Base-by-base conservation (phyloP, 2,797 vertebrate species). In the Ptychadena robeensis region DNA sequence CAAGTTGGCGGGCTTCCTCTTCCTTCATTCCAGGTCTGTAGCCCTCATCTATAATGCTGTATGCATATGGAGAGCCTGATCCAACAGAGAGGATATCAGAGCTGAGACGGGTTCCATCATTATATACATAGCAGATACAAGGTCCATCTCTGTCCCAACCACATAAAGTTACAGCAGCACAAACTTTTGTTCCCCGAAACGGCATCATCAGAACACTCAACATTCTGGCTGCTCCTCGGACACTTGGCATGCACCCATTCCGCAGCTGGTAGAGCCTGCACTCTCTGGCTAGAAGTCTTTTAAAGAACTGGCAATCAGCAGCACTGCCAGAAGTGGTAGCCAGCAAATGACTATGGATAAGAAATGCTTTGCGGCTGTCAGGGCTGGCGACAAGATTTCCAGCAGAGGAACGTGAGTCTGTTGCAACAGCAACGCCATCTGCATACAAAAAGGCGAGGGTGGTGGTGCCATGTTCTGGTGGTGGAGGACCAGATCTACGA, bases 31-130 rank as follows among this genome's bases (percentile, higher is more conserved):
- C 90, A 57, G 92, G 93, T 79, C 64, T 93, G 86, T 94, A 91
- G 25, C 86, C 88, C 0, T 85, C 83, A 44, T 96, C 95, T 57
- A 97, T 88, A 73, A 96, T 87, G 0, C 93, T 92, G 0, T 95
- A 96, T 71, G 95, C 95, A 11, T 95, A 96, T 7, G 95, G 95
- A 37, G 95, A 96, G 1, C 95, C 95, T 0, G 95, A 96, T n/a
- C 95, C 95, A 38, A 96, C 95, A 0, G 96, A 95, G 25, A 97
- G 93, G 4, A 96, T 22, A 3, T 95, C 85, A 48, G 94, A 94
- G 32, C 92, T 92, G 73, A 97, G 88, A 27, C 88, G 86, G 3
- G 94, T 92, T 15, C 95, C 95, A 3, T 96, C 94, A 0, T 95
- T 96, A 90, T 95, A 96, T 83, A 96, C 95, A 0, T 96, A 96